Conservation (phyloP, 2,888 invertebrate genomes). For the Willowsia nigromaculata region DNA sequence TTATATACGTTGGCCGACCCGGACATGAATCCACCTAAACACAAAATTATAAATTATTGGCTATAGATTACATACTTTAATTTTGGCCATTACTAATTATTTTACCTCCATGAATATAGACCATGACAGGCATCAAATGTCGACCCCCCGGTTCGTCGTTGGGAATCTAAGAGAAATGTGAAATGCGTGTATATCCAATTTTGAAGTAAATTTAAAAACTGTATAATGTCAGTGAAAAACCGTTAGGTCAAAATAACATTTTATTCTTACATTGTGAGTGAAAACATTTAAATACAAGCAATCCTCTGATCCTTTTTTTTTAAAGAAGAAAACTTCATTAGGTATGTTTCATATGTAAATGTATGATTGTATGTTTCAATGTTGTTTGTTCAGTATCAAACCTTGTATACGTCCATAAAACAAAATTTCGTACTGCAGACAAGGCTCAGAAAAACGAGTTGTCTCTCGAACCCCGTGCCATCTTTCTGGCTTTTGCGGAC, state of each 20-base stretch:
- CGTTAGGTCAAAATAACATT: too few species aligned
- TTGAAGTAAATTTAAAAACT: too few species aligned
- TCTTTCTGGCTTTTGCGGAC: constrained; percentile 45
- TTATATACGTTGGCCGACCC: constrained; percentile 45
- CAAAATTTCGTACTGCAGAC: constrained; percentile 58
- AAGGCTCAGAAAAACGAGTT: constrained; percentile 18
- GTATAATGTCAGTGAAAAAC: too few species aligned
- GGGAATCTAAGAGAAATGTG: not conserved
- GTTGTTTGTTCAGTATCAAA: not conserved
- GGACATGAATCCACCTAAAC: constrained; percentile 57
- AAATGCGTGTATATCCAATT: too few species aligned
- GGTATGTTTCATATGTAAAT: too few species aligned
- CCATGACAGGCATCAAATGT: constrained; percentile 55
- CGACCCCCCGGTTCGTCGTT: constrained; percentile 20
- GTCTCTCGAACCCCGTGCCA: constrained; percentile 53
- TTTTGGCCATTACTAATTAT: too few species aligned
- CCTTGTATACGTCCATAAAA: constrained; percentile 55
- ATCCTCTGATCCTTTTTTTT: constrained; percentile 28
- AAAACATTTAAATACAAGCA: constrained; percentile 58
- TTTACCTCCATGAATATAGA: constrained; percentile 65
- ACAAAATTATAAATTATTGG: not conserved
- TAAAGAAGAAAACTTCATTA: not conserved
- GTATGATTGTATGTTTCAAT: not conserved
- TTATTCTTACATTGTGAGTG: constrained; percentile 52
- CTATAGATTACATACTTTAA: too few species aligned